Conservation (phyloP, 2,888 invertebrate species). For the Dryomyza anilis region DNA sequence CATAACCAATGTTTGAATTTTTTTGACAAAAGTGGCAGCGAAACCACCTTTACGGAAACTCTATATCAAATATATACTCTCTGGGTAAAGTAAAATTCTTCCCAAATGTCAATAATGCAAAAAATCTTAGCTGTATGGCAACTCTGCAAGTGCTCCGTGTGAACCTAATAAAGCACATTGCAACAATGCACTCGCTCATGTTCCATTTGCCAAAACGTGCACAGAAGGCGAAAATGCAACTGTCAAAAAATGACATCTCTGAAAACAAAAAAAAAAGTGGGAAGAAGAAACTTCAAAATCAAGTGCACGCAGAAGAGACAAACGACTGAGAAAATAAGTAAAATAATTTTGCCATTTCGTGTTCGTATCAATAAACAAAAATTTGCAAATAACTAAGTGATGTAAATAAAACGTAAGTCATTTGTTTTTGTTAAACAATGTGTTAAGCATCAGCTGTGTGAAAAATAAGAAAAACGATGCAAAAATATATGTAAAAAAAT, state of each 20-base stretch:
- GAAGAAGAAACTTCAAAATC: constrained; percentile 7
- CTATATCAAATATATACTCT: no score
- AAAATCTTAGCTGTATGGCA: no score
- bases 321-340: not conserved
- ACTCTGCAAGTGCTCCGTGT: no score
- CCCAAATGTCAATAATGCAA: no score
- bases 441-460: not conserved
- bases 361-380: not conserved
- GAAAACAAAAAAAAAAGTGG: not conserved
- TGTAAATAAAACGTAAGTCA: not conserved
- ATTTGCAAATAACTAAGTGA: not conserved
- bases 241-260: constrained; percentile 19
- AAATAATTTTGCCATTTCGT: not conserved
- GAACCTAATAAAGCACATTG: not conserved
- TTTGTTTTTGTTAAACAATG: not conserved
- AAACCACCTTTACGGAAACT: no score
- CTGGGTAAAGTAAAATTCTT: no score
- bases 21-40: no score
- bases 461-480: not conserved
- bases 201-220: not conserved
- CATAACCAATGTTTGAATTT: no score
- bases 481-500: no score
- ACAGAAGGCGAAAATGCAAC: constrained; percentile 2
- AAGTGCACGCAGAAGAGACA: not conserved
- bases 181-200: no score